Evolutionary conservation across 1,140 invertebrate species (phyloP).

Genomic region (Propsilocerus akamusi): DNA sequence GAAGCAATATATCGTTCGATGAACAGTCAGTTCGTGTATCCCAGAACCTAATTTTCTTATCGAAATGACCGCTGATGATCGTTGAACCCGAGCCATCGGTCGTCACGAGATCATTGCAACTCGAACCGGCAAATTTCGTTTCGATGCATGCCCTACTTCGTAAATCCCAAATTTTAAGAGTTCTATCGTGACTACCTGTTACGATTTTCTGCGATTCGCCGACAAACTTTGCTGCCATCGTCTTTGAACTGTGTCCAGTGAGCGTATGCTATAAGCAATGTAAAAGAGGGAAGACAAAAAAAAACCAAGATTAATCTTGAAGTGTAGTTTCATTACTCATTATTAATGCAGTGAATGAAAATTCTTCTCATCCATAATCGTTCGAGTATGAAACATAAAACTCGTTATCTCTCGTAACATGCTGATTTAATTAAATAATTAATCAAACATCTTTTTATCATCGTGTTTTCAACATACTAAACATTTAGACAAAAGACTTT

Average conservation of each 20-base stretch:
- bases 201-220: conserved; percentile 77
- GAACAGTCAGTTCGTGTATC: conserved; percentile 67
- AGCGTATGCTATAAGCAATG: conserved; percentile 96
- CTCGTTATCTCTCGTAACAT: background rate
- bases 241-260: conserved; percentile 91
- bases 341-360: background rate
- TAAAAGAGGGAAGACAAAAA: conserved; percentile 34
- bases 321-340: background rate
- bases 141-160: conserved; percentile 79
- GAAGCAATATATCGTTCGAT: conserved; percentile 67
- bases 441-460: background rate
- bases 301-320: background rate
- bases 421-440: background rate
- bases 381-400: background rate
- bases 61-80: conserved; percentile 94
- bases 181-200: conserved; percentile 86
- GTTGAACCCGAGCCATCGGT: conserved; percentile 72
- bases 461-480: no score
- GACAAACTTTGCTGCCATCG: conserved; percentile 84
- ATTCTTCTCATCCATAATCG: background rate
- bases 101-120: conserved; percentile 89
- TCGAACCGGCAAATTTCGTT: conserved; percentile 93
- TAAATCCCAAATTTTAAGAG: conserved; percentile 94
- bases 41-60: conserved; percentile 94
- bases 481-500: no score